Evolutionary conservation across 2,797 vertebrate species (phyloP).

Genomic region (Aphelocoma californica): DNA sequence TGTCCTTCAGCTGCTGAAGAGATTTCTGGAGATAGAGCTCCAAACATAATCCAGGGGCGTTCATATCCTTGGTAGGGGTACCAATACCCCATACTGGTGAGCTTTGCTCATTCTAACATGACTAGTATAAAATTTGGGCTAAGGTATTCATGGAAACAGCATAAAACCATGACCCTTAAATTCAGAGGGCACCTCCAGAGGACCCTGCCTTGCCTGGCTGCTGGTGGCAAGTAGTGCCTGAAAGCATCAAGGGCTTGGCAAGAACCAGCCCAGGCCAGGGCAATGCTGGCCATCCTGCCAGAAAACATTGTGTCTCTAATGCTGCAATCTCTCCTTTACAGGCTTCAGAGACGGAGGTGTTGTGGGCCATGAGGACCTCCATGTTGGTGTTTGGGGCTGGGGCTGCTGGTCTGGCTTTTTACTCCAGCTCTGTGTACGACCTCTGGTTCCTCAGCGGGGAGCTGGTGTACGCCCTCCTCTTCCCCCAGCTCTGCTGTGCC

Average conservation of each 20-base stretch:
- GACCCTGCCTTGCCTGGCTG: neutral
- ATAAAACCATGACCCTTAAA: neutral
- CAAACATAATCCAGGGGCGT: neutral
- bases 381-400: conserved; percentile 75
- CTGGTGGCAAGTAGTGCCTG: neutral
- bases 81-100: neutral
- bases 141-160: neutral
- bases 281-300: neutral
- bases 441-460: conserved; percentile 84
- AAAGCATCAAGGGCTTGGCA: neutral
- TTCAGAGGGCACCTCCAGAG: neutral
- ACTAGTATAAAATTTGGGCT: neutral
- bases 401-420: conserved; percentile 77
- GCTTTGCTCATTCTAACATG: neutral
- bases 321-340: conserved; percentile 41
- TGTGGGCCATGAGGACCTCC: conserved; percentile 80
- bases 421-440: conserved; percentile 74
- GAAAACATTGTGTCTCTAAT: neutral
- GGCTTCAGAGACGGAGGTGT: conserved; percentile 80
- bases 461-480: conserved; percentile 82
- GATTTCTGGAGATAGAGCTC: neutral
- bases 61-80: neutral
- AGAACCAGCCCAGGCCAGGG: neutral
- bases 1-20: neutral
- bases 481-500: conserved; percentile 82